Percentiles rank a stretch among this genome's conserved stretches.
These are phyloP conservation scores for Crotalus viridis DNA, from an alignment of 2,113 vertebrate genomes.

Conservation along the genomic window DNA sequence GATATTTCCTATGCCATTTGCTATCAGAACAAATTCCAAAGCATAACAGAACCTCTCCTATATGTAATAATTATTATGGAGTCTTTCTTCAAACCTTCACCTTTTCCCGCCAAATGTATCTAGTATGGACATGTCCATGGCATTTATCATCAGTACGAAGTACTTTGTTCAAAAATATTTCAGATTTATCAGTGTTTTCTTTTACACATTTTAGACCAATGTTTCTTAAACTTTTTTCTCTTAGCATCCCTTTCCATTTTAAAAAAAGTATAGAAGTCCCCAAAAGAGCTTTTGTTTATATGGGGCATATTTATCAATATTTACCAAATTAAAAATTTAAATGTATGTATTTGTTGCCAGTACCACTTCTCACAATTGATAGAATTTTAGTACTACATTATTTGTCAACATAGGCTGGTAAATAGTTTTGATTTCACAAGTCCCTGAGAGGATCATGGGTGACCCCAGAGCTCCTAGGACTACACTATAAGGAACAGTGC, in stretches of 20 bases:
- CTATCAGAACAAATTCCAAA: background rate
- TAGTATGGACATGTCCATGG: background rate
- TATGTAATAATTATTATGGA: background rate
- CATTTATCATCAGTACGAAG: background rate
- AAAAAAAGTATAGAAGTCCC: background rate
- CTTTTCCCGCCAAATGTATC: background rate
- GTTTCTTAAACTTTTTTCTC: background rate
- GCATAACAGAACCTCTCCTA: background rate
- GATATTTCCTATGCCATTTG: background rate
- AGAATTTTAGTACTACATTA: background rate
- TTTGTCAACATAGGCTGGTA: background rate
- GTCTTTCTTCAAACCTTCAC: background rate
- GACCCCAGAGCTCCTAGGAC: background rate
- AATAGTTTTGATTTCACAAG: background rate
- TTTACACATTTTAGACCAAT: background rate
- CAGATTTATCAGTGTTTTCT: background rate
- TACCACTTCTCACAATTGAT: background rate
- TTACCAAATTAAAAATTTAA: background rate
- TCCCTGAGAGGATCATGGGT: background rate
- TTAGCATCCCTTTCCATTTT: background rate
- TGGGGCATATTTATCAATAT: background rate
- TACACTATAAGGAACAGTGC: background rate
- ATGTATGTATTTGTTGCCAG: background rate
- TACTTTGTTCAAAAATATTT: background rate
- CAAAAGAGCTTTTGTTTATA: background rate